Conservation (phyloP, 1,140 invertebrate species). For the Conus ventricosus region DNA sequence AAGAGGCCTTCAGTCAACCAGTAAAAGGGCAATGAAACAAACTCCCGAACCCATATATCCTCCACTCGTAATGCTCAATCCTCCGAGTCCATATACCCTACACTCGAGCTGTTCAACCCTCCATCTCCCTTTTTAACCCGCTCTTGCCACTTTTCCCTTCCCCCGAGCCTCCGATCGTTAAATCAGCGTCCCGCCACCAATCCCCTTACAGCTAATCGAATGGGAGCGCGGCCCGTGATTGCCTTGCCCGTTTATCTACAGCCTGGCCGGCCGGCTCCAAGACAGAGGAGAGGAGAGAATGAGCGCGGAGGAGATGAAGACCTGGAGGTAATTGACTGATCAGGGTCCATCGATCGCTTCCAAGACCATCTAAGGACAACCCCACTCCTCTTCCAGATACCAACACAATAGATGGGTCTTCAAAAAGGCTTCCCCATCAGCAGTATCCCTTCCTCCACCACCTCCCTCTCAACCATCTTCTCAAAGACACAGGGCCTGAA, state of each 20-base stretch:
- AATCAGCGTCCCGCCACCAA: not conserved
- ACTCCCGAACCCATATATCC: not conserved
- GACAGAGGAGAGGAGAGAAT: not conserved
- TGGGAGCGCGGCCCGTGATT: not conserved
- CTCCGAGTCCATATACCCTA: too few species aligned
- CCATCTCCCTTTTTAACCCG: too few species aligned
- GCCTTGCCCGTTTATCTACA: constrained; percentile 2
- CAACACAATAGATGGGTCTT: not conserved
- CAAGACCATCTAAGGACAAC: not conserved
- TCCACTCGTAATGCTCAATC: too few species aligned
- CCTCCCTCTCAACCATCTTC: not conserved
- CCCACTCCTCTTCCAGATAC: not conserved
- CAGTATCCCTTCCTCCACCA: not conserved
- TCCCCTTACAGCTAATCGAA: constrained; percentile 5
- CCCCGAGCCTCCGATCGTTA: not conserved
- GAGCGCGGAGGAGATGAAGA: not conserved
- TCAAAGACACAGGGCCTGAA: not conserved
- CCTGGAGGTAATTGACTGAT: not conserved
- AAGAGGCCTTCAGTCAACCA: not conserved
- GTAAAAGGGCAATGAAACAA: not conserved
- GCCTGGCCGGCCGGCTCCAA: not conserved
- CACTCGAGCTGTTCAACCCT: too few species aligned
- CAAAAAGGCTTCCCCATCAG: not conserved
- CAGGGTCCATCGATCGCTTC: not conserved
- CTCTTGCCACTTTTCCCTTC: not conserved